Evolutionary conservation across 2,797 vertebrate genomes (phyloP).

Genomic region (Tragopan temminckii): DNA sequence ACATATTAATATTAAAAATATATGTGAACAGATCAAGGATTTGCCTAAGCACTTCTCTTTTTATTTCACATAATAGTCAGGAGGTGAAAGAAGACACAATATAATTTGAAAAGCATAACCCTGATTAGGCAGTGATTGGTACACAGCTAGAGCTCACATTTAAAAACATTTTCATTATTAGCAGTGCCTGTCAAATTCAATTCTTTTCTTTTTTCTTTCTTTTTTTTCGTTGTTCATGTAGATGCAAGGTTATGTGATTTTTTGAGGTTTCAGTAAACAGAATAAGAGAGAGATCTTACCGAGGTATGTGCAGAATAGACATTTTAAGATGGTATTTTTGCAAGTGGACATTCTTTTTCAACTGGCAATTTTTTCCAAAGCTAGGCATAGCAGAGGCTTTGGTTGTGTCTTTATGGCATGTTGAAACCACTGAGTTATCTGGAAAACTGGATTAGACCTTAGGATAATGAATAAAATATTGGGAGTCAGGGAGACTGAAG

Average conservation of each 20-base stretch:
- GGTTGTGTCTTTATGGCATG: neutral
- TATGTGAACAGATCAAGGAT: conserved; percentile 81
- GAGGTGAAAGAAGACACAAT: conserved; percentile 84
- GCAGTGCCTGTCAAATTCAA: conserved; percentile 70
- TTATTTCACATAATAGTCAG: conserved; percentile 86
- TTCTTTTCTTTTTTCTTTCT: neutral
- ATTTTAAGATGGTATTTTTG: neutral
- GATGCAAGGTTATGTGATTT: conserved; percentile 55
- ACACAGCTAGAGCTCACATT: conserved; percentile 74
- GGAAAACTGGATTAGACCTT: neutral
- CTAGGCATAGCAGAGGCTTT: neutral
- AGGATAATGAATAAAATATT: neutral
- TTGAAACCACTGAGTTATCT: neutral
- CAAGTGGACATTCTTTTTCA: neutral
- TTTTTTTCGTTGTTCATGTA: neutral
- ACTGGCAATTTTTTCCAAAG: conserved; percentile 20
- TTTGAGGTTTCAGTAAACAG: conserved; percentile 40
- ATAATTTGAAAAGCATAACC: conserved; percentile 85
- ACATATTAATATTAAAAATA: conserved; percentile 93
- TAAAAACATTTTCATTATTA: conserved; percentile 79
- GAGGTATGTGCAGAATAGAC: neutral
- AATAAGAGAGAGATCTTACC: conserved; percentile 44
- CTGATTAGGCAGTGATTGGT: conserved; percentile 84
- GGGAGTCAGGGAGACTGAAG: neutral
- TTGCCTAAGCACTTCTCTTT: conserved; percentile 83